phyloP scores from a whole-genome alignment of 2,888 invertebrate species.

The Plebejus argus region DNA sequence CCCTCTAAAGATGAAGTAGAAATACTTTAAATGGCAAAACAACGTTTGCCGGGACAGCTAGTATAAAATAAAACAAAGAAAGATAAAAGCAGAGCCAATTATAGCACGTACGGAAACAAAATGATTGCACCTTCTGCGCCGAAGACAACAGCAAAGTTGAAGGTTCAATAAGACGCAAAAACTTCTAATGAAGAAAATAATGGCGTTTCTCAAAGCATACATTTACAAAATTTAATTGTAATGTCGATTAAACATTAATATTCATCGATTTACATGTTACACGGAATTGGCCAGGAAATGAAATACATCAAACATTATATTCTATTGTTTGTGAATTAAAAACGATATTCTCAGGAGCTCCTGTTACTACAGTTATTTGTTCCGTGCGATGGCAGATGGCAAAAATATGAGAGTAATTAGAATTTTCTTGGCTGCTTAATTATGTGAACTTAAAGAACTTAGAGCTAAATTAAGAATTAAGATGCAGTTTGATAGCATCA shows the following conservation, averaged over 20 bases:
- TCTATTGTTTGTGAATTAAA: constrained; percentile 50
- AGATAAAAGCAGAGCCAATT: background rate
- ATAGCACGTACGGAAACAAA: background rate
- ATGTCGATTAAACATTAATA: constrained; percentile 19
- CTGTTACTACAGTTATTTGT: constrained; percentile 58
- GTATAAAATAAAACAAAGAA: background rate
- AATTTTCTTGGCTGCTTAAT: background rate
- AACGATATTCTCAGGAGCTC: constrained; percentile 41
- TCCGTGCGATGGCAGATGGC: constrained; percentile 57
- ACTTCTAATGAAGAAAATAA: background rate
- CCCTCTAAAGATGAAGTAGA: too few species aligned
- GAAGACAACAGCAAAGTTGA: background rate
- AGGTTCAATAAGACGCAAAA: constrained; percentile 6
- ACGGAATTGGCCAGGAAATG: constrained; percentile 32
- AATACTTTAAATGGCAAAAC: too few species aligned
- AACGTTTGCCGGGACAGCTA: too few species aligned
- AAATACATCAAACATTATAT: constrained; percentile 45
- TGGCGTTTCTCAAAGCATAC: background rate
- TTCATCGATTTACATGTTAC: constrained; percentile 11
- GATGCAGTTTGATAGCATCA: too few species aligned
- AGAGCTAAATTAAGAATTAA: background rate
- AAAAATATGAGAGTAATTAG: background rate
- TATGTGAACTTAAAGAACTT: background rate
- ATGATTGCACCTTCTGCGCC: background rate
- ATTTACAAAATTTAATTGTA: constrained; percentile 7